Evolutionary conservation across 2,888 invertebrate species (phyloP), one percentile per base, ranked within the genome.

Genomic region (Chymomyza fuscimana): DNA sequence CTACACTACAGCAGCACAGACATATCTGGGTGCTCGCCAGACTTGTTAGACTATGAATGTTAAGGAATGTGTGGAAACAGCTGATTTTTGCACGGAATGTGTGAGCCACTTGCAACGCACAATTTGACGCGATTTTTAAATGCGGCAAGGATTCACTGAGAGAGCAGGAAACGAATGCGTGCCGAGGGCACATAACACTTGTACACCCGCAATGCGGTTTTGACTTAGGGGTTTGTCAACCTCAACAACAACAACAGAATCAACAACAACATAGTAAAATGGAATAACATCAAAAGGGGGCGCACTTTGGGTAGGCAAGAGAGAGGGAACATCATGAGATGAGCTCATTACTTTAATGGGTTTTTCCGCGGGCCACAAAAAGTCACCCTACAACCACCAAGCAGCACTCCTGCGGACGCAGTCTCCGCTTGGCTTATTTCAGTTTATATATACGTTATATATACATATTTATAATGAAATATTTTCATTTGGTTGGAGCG

Each of bases 331-430:
- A 80, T 73, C 74, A 76, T 69, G 80, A 74, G 82, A 87, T 85
- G 85, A 87, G 87, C 83, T 85, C 85, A 85, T 85, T 87, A 85
- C 80, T 80, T 83, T 85, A 85, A 86, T 87, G 86, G 87, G 60
- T 80, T 73, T 67, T 74, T 64, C 69, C 62, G 60, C 61, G 67
- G 22, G 9, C 40, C 3, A 16, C 2, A 15, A 9, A 46, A 46
- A 46, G 12, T 46, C 40, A 25, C 22, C 29, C 22, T 7, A 12
- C 15, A 25, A 58, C 19, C 19, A 58, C 9, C 19, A 25, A 15
- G 10, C 5, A 58, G 58, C 5, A 0, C 32, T 9, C 32, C 12
- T 12, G 40, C 32, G 32, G 32, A 7, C 32, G 12, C 1, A 46
- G 40, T 1, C 40, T 9, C 15, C 9, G 50, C 60, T 51, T 29